Percentiles rank a stretch among this genome's conserved stretches.
These are phyloP conservation scores for Nixonia krombeini DNA, from an alignment of 1,140 invertebrate species.

Conservation along the genomic window DNA sequence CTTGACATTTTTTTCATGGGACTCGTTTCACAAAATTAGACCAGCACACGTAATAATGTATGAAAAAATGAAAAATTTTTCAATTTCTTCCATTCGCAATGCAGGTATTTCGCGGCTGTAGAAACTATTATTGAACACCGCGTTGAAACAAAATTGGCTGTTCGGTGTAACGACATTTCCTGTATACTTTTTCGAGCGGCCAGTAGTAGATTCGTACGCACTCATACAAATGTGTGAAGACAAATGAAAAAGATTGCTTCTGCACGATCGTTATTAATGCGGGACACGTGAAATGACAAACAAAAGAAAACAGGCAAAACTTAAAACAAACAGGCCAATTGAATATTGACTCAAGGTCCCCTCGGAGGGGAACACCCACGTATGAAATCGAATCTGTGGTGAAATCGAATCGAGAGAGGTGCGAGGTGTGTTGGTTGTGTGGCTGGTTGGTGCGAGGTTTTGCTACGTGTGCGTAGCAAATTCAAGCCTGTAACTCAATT, in stretches of 20 bases:
- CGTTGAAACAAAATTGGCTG: background rate
- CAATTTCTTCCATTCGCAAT: background rate
- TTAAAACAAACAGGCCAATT: conserved; percentile 31
- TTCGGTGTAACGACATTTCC: background rate
- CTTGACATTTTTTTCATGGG: too few species aligned
- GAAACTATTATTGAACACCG: conserved; percentile 1
- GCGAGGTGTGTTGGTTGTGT: conserved; percentile 6
- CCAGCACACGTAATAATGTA: too few species aligned
- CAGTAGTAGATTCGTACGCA: background rate
- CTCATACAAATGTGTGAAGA: background rate
- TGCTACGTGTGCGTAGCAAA: background rate
- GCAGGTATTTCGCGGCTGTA: background rate
- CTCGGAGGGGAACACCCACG: conserved; percentile 3
- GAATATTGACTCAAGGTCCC: conserved; percentile 20
- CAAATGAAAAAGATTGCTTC: background rate
- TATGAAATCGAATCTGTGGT: conserved; percentile 20
- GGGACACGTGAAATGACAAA: conserved; percentile 23
- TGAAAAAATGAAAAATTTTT: background rate
- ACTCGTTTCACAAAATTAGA: too few species aligned
- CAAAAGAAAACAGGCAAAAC: conserved; percentile 20
- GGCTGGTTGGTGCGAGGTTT: conserved; percentile 5
- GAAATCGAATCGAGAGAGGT: conserved; percentile 22
- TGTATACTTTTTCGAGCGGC: background rate
- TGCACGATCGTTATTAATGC: background rate
- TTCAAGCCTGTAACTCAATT: conserved; percentile 21